phyloP scores from a whole-genome alignment of 2,888 invertebrate genomes.

The Sthenelais limicola region DNA sequence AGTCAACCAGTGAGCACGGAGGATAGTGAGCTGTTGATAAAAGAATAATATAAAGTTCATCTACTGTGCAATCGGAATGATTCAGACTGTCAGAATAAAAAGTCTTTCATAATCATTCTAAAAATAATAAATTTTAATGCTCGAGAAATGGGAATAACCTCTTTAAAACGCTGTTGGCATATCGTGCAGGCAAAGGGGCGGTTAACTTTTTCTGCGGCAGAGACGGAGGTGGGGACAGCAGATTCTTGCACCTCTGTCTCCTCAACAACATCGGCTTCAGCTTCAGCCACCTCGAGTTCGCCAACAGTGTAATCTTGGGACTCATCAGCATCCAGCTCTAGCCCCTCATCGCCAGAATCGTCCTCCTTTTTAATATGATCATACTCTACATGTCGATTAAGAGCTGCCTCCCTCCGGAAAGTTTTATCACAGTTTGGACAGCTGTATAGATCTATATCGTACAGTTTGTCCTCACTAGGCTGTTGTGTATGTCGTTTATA shows the following conservation, averaged over 20 bases:
- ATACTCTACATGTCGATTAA: conserved; percentile 62
- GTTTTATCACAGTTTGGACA: conserved; percentile 63
- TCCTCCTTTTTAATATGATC: conserved; percentile 54
- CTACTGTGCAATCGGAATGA: background rate
- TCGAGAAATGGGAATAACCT: conserved; percentile 55
- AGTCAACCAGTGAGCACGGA: conserved; percentile 63
- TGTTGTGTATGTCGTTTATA: background rate
- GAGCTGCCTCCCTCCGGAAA: conserved; percentile 65
- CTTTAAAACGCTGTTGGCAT: conserved; percentile 62
- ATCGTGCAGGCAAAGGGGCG: conserved; percentile 57
- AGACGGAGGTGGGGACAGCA: too few species aligned
- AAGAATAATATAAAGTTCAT: background rate
- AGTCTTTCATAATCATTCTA: background rate
- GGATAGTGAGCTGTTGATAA: conserved; percentile 25
- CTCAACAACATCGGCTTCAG: too few species aligned
- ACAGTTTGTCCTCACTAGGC: conserved; percentile 51
- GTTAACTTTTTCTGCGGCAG: conserved; percentile 25
- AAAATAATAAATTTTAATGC: background rate
- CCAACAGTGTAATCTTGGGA: background rate
- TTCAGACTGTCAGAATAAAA: background rate
- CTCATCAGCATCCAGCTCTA: background rate
- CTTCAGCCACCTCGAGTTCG: too few species aligned
- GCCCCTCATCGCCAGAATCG: conserved; percentile 41
- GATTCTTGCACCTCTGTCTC: too few species aligned
- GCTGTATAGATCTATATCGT: conserved; percentile 58